Percentiles rank a stretch among this genome's conserved stretches.
These are phyloP conservation scores for Siderastrea radians DNA, from an alignment of 92 coral and sea anemone genomes.

Conservation along the genomic window DNA sequence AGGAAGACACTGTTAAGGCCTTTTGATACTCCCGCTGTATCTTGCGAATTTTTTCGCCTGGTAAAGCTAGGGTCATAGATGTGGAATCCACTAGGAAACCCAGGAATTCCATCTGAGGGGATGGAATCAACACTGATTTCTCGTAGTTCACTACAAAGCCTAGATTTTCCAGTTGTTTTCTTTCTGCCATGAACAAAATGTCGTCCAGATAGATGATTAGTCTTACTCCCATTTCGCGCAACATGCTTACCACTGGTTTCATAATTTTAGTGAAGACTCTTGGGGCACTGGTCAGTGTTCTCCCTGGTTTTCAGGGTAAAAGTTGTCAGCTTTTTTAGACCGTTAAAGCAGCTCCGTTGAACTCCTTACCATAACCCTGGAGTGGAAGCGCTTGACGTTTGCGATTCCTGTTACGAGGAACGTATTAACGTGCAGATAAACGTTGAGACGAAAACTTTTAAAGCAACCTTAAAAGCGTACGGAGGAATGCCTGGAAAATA, in stretches of 20 bases:
- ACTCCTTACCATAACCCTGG: too few relatives aligned
- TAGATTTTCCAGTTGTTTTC: conserved; percentile 37
- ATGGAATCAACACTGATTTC: conserved; percentile 50
- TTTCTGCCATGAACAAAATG: conserved; percentile 36
- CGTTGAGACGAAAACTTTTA: too few relatives aligned
- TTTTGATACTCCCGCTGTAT: conserved; percentile 56
- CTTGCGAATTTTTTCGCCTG: conserved; percentile 51
- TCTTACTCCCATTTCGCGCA: conserved; percentile 31
- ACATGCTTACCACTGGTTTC: conserved; percentile 40
- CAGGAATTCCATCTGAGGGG: conserved; percentile 23
- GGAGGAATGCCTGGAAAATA: too few relatives aligned
- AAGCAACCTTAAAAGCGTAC: too few relatives aligned
- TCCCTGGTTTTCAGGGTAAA: too few relatives aligned
- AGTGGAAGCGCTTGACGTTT: too few relatives aligned
- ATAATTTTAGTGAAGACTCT: neutral
- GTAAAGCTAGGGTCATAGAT: conserved; percentile 46
- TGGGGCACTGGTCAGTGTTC: too few relatives aligned
- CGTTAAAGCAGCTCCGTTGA: too few relatives aligned
- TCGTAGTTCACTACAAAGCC: conserved; percentile 53
- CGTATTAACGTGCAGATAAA: too few relatives aligned
- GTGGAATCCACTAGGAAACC: conserved; percentile 46
- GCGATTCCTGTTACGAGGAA: too few relatives aligned
- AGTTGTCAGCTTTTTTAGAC: too few relatives aligned
- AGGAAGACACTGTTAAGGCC: conserved; percentile 18
- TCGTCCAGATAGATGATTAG: conserved; percentile 51